phyloP scores from a whole-genome alignment of 2,888 invertebrate genomes.

The Agrenia bidenticulata region DNA sequence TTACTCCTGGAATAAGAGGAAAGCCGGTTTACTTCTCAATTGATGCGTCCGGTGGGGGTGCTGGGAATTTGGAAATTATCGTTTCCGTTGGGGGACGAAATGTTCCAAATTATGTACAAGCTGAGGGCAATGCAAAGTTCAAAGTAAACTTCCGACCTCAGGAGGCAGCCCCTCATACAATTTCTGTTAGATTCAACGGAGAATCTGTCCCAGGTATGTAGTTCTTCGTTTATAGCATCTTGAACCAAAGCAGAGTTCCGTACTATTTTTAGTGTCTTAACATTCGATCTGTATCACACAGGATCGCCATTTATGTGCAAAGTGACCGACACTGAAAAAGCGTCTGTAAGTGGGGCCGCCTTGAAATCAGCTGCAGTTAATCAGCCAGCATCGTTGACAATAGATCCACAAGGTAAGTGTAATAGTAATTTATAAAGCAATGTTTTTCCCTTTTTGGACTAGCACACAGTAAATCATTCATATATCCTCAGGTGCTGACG shows the following conservation, averaged over 20 bases:
- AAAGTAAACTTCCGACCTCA: constrained; percentile 93
- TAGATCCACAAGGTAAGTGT: constrained; percentile 60
- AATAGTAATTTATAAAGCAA: too few relatives aligned
- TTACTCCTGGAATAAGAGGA: constrained; percentile 84
- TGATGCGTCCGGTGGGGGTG: constrained; percentile 71
- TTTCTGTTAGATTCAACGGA: constrained; percentile 73
- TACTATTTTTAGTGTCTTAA: too few relatives aligned
- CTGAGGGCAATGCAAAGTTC: constrained; percentile 95
- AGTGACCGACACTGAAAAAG: constrained; percentile 69
- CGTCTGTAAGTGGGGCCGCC: constrained; percentile 67
- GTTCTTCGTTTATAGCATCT: too few relatives aligned
- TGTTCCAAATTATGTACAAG: constrained; percentile 96
- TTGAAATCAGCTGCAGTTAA: constrained; percentile 71
- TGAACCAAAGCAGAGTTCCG: too few relatives aligned
- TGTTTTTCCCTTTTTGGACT: too few relatives aligned
- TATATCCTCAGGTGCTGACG: constrained; percentile 54
- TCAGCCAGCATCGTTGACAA: constrained; percentile 63
- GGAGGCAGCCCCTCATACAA: constrained; percentile 83
- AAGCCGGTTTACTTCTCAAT: constrained; percentile 93
- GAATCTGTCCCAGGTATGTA: constrained; percentile 63
- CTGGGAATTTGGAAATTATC: constrained; percentile 95
- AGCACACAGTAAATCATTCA: not conserved
- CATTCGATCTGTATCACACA: too few relatives aligned
- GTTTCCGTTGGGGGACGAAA: constrained; percentile 95
- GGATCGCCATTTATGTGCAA: constrained; percentile 94